Base-by-base conservation (phyloP, 1,140 invertebrate species). In the Drosophila athabasca region DNA sequence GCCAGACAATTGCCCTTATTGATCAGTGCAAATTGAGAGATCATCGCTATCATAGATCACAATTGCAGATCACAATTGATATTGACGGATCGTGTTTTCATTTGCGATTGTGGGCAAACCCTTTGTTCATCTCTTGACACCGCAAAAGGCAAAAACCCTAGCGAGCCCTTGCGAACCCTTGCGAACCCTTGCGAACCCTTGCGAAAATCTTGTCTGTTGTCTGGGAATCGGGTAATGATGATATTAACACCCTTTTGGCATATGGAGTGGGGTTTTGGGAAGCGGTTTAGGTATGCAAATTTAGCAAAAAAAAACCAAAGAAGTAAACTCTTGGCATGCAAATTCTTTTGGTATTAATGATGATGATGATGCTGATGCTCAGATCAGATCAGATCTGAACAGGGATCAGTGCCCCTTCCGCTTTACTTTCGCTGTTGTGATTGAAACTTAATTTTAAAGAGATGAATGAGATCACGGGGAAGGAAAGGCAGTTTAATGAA, bases 21-120 rank as follows among this genome's bases (percentile, higher is more conserved):
- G 45, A 62, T 72, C 51, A 7, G 44, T 22, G 50, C 62, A 57
- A 64, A 55, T 58, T 52, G 55, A 57, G 49, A 67, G 57, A 66
- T 61, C 44, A 39, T 15, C 43, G 35, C 41, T 26, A 76, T 81
- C 50, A 55, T 39, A 26, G 66, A 73, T 73, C 54, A 52, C 41
- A 49, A 29, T 46, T 52, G 46, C 66, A 64, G 39, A 31, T 2
- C 31, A 31, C 64, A 59, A 76, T 66, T 62, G 61, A 73, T 51
- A 44, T 82, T 61, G 70, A 68, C 26, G 9, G 51, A 76, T 84
- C 53, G 45, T 83, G 76, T 83, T 83, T 84, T 73, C 69, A 76
- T 80, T 62, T 73, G 66, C 62, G 60, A 80, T 74, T 84, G 82
- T 80, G 80, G 81, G 76, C 66, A 76, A 39, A 76, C 53, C 39